Base-by-base conservation (phyloP, 1,140 invertebrate species). In the Drosophila ficusphila region DNA sequence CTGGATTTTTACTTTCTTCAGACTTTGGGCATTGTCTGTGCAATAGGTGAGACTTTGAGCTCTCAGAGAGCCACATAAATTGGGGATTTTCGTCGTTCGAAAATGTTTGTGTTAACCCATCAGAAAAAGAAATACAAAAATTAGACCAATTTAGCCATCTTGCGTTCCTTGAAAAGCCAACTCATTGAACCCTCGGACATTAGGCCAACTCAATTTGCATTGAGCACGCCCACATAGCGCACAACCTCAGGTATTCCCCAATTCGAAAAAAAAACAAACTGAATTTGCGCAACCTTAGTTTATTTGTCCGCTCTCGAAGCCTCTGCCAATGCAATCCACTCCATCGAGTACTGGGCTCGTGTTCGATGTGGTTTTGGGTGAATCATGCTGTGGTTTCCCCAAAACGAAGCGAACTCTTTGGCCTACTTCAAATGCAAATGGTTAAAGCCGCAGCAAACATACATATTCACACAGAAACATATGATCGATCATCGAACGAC, bases 1-100 rank as follows among this genome's bases (percentile, higher is more conserved):
- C 71, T 62, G 60, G 71, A 57, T 86, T 76, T 83, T 86, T 79
- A 86, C 79, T 85, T 85, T 85, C 79, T 79, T 86, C 71, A 76
- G 46, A 58, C 64, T 51, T 41, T 27, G 48, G 68, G 49, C 51
- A 54, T 57, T 60, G 62, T 73, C 54, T 47, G 12, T 25, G 44
- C 25, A 1, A 18, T 23, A 47, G 14, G 21, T 39, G 34, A 9
- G 12, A 46, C 42, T 27, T 4, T 23, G 33, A 42, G 19, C 29
- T 5, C 14, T 14, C 16, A 33, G 29, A 27, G 19, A 16, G 21
- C 2, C 23, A 9, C 51, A 18, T 19, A 42, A n/a, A 33, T 31
- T 23, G 19, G 29, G 9, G n/a, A 34, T 34, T 36, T 44, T 44
- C 21, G 21, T 39, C 9, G 2, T 14, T 39, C n/a, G n/a, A n/a